A percentile compares a stretch with the other conserved stretches of the same genome.
phyloP scores from a whole-genome alignment of 2,888 invertebrate genomes.

The Epistrophe eligans region DNA sequence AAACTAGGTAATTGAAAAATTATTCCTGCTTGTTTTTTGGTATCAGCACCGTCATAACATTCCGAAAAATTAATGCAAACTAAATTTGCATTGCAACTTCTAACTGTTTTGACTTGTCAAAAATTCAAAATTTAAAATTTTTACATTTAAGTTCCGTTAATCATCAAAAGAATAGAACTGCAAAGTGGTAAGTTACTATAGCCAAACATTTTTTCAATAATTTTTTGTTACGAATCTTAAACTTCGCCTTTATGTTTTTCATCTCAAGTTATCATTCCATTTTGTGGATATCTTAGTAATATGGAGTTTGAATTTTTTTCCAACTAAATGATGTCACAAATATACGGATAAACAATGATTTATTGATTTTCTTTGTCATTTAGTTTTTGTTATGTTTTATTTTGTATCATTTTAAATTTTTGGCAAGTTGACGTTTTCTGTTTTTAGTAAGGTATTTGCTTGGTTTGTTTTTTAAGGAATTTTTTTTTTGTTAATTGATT shows the following conservation, averaged over 20 bases:
- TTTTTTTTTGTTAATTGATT: background rate
- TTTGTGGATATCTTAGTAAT: background rate
- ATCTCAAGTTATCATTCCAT: background rate
- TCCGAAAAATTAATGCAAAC: no score
- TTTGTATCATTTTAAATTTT: conserved; percentile 7
- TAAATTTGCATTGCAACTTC: no score
- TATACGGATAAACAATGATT: background rate
- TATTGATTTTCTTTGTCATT: conserved; percentile 20
- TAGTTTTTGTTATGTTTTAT: background rate
- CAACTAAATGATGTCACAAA: conserved; percentile 1
- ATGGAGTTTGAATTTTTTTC: background rate
- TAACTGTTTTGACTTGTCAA: no score
- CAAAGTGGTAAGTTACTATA: no score
- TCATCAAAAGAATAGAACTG: no score
- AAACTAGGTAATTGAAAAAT: no score
- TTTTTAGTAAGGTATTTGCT: conserved; percentile 36
- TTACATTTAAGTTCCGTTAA: no score
- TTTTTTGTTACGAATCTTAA: no score
- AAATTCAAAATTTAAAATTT: no score
- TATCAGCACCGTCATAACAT: no score
- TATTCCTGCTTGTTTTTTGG: no score
- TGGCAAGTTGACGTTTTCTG: conserved; percentile 34
- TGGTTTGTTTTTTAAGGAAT: background rate
- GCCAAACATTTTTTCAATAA: no score
- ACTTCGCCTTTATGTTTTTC: background rate